phyloP scores from a whole-genome alignment of 37 sponge, comb jelly and placozoan species.

The Diacarnus erythraeanus region DNA sequence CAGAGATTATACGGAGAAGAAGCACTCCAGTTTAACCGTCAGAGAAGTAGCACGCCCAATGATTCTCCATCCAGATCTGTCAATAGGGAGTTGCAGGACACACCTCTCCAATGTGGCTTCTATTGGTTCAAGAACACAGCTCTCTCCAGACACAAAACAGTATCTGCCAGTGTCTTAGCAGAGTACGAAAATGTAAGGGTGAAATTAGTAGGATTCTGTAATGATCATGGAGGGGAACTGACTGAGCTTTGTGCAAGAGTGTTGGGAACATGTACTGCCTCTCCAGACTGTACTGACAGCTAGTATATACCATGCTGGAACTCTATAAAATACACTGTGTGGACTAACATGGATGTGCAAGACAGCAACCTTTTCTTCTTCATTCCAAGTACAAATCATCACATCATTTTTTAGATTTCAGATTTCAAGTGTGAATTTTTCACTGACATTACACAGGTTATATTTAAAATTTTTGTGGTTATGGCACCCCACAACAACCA shows the following conservation, averaged over 20 bases:
- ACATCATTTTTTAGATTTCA: no score
- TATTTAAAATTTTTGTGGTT: no score
- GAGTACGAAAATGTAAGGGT: not conserved
- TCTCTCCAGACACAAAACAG: not conserved
- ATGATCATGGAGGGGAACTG: not conserved
- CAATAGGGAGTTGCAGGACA: not conserved
- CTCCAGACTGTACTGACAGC: no score
- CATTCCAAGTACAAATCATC: no score
- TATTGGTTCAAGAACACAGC: slow-evolving; percentile 28
- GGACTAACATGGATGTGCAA: no score
- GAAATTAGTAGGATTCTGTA: slow-evolving; percentile 7
- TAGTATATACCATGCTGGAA: no score
- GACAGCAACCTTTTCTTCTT: no score
- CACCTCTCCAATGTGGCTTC: slow-evolving; percentile 6
- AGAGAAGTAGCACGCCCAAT: not conserved
- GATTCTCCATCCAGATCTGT: not conserved
- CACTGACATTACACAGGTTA: no score
- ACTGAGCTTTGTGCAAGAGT: not conserved
- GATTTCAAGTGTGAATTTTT: no score
- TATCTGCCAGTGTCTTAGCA: not conserved
- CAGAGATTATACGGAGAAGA: not conserved
- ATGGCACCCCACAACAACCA: no score
- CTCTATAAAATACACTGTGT: no score
- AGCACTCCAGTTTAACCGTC: not conserved
- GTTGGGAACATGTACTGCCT: no score